Base-by-base conservation (phyloP, 1,140 invertebrate species). In the Maniola jurtina region DNA sequence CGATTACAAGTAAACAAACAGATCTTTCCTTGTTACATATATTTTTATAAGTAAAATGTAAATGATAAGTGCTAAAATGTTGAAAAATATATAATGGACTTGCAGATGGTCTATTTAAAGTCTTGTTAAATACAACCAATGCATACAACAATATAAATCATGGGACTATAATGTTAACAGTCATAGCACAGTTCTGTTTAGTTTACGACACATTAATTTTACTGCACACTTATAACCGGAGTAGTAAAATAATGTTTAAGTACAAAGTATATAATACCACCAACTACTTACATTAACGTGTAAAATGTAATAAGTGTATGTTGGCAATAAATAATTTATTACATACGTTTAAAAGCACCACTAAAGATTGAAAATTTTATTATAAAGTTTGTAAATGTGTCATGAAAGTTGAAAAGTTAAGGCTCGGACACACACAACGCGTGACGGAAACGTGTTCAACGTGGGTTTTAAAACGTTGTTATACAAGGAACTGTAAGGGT, bases 251-350 rank as follows among this genome's bases (percentile, higher is more conserved):
- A 62, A 13, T 70, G 66, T 47, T 70, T 75, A 72, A 75, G 73
- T 75, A 75, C 73, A 75, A 75, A 75, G 62, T 75, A 68, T 75
- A 52, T 70, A 67, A 74, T 61, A 60, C 45, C 35, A 45, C 25
- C 64, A 16, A 60, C 62, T 48, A 47, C 54, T 61, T 57, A 64
- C 50, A 68, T 55, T 55, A 25, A 16, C 6, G 13, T 48, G 8
- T 8, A 7, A n/a, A 38, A 38, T 38, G 45, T 47, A 47, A 47
- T n/a, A 8, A 14, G 9, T 52, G 11, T 57, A 67, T 45, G 38
- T 62, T 61, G 54, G 57, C 65, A 61, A 61, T 66, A 66, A 60
- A 13, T 66, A 13, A 42, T 10, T 25, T 25, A 25, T 25, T 47
- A 13, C n/a, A 47, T 6, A 47, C 6, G n/a, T 14, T 14, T 14